phyloP scores from a whole-genome alignment of 2,888 invertebrate species.

The Heterodera filipjevi region DNA sequence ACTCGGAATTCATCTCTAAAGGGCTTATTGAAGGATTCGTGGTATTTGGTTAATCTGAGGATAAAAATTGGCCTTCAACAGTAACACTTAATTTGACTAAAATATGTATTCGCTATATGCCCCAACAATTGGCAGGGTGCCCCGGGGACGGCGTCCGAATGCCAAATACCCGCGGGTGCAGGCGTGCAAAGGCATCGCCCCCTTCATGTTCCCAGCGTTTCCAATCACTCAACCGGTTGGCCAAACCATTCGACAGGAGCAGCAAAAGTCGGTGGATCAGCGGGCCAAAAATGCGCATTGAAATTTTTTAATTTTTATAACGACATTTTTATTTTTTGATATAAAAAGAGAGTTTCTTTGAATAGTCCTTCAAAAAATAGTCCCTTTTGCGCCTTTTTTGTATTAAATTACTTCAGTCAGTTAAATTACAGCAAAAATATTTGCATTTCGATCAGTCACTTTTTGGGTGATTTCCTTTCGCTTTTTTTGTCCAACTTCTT shows the following conservation, averaged over 20 bases:
- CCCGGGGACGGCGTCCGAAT: constrained; percentile 68
- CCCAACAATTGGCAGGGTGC: too few relatives aligned
- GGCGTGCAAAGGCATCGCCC: constrained; percentile 68
- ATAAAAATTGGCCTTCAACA: too few relatives aligned
- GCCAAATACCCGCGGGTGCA: constrained; percentile 69
- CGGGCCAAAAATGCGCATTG: not conserved
- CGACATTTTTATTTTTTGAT: not conserved
- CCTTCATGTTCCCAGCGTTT: constrained; percentile 67
- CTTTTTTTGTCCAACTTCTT: not conserved
- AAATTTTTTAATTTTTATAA: constrained; percentile 16
- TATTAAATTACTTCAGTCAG: too few relatives aligned
- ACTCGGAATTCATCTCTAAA: too few relatives aligned
- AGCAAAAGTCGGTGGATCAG: not conserved
- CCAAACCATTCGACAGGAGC: constrained; percentile 53
- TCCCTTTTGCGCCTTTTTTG: too few relatives aligned
- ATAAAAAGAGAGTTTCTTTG: too few relatives aligned
- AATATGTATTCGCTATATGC: too few relatives aligned
- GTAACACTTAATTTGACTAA: too few relatives aligned
- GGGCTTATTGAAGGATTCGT: too few relatives aligned
- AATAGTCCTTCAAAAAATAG: too few relatives aligned
- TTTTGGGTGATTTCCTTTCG: constrained; percentile 8
- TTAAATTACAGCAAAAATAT: too few relatives aligned
- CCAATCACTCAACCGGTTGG: constrained; percentile 69
- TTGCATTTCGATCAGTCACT: constrained; percentile 24
- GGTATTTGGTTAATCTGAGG: too few relatives aligned